These are phyloP conservation scores for Oenanthe melanoleuca DNA, from an alignment of 2,113 vertebrate genomes.

Conservation along the genomic window DNA sequence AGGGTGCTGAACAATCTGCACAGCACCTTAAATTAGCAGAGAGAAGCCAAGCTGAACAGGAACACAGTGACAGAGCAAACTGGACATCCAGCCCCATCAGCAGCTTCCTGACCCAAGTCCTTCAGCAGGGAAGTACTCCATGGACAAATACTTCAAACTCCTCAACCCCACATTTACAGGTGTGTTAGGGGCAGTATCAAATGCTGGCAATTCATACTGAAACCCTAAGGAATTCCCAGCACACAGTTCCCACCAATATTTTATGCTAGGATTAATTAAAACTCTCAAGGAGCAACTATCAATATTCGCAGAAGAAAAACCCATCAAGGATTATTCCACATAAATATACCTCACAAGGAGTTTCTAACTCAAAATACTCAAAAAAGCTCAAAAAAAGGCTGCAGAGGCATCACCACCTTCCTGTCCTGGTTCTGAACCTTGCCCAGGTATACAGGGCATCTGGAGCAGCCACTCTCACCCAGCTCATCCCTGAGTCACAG, in stretches of 20 bases:
- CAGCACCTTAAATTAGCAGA: neutral
- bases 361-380: neutral
- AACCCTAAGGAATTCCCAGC: neutral
- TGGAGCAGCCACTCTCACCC: neutral
- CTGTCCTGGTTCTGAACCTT: neutral
- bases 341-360: neutral
- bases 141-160: neutral
- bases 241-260: neutral
- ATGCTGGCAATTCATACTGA: neutral
- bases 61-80: neutral
- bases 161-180: neutral
- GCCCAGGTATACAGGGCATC: neutral
- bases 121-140: neutral
- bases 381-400: neutral
- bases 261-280: neutral
- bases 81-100: neutral
- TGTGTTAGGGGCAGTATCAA: neutral
- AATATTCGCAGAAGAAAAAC: neutral
- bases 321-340: neutral
- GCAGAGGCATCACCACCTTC: neutral
- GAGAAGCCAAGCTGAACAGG: neutral
- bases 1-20: accelerated
- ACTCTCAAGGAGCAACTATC: neutral
- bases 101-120: neutral
- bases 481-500: neutral